Percentiles rank a stretch among this genome's conserved stretches.
Conservation (phyloP, 2,888 invertebrate genomes). For the Zootermopsis nevadensis region DNA sequence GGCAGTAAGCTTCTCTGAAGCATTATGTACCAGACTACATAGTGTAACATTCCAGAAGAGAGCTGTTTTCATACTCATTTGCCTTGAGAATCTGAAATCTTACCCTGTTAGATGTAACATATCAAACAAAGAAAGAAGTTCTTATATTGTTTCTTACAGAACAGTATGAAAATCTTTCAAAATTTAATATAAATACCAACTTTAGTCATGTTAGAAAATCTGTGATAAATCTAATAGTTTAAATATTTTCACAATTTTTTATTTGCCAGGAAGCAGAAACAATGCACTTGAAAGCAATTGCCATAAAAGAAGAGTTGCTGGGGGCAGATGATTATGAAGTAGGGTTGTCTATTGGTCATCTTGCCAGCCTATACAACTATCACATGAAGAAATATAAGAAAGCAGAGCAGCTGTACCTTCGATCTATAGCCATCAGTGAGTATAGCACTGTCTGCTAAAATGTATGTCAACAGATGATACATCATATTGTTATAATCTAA, state of each 20-base stretch:
- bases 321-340: constrained; percentile 92
- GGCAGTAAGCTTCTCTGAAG: too few species aligned
- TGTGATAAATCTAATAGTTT: neutral
- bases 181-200: neutral
- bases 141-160: too few species aligned
- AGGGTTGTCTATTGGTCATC: constrained; percentile 90
- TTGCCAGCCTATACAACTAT: constrained; percentile 95
- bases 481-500: too few species aligned
- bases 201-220: neutral
- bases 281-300: constrained; percentile 94
- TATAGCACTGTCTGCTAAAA: constrained; percentile 51
- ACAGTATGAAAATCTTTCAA: neutral
- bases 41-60: too few species aligned
- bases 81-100: too few species aligned
- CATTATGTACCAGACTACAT: too few species aligned
- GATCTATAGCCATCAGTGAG: constrained; percentile 90
- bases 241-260: neutral
- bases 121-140: too few species aligned
- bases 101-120: too few species aligned
- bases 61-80: too few species aligned
- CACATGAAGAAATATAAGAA: constrained; percentile 89
- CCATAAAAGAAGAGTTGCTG: constrained; percentile 87
- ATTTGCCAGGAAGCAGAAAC: constrained; percentile 79
- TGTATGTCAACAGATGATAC: too few species aligned
- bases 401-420: constrained; percentile 86